Percentiles rank a stretch among this genome's conserved stretches.
Evolutionary conservation across 2,888 invertebrate genomes (phyloP).

Genomic region (Callosobruchus maculatus): DNA sequence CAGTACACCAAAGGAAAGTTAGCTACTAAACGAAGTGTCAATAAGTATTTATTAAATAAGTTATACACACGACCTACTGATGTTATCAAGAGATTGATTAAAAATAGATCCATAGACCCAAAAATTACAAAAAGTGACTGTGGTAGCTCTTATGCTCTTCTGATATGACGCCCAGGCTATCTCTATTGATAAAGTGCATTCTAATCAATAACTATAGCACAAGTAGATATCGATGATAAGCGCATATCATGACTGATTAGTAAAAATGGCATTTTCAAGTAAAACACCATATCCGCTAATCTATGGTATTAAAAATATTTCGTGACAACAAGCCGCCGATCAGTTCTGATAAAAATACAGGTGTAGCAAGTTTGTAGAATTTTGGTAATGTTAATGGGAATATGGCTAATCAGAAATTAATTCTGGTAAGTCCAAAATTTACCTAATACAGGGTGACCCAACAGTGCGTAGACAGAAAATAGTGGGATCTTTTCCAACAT

Average conservation of each 20-base stretch:
- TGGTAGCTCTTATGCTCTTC: too few relatives aligned
- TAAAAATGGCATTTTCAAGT: neutral
- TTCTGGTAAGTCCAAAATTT: neutral
- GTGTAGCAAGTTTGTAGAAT: neutral
- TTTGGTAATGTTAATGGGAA: neutral
- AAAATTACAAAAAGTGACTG: too few relatives aligned
- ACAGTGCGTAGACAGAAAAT: too few relatives aligned
- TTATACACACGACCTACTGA: too few relatives aligned
- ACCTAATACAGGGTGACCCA: too few relatives aligned
- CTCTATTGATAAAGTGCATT: neutral
- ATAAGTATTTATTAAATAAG: too few relatives aligned
- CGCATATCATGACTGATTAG: neutral
- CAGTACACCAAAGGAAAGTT: too few relatives aligned
- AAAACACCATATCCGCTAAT: neutral
- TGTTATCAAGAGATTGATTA: too few relatives aligned
- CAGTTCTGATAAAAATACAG: neutral
- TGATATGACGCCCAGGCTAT: too few relatives aligned
- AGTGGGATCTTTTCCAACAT: too few relatives aligned
- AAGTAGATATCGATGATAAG: neutral
- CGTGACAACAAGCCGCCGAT: neutral
- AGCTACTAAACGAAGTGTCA: too few relatives aligned
- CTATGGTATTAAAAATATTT: neutral
- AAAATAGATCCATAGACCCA: too few relatives aligned
- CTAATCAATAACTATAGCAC: neutral
- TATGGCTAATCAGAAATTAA: neutral